Conservation (phyloP, 2,113 vertebrate genomes). For the Etia nguti region DNA sequence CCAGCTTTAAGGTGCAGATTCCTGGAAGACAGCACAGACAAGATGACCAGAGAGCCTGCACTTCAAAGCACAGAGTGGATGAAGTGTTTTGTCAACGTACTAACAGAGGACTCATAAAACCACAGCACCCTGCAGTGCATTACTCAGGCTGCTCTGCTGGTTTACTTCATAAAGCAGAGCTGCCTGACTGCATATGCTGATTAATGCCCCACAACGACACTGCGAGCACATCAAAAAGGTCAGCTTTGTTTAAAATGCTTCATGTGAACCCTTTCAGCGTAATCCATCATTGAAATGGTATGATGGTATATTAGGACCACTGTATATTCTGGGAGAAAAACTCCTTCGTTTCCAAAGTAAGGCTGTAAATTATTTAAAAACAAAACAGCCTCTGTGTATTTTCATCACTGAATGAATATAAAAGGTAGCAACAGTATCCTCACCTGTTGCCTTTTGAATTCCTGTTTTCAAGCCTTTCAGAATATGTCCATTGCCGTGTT, state of each 20-base stretch:
- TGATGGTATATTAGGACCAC: not conserved
- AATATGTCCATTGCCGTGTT: not conserved
- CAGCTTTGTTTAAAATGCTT: not conserved
- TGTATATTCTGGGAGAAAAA: not conserved
- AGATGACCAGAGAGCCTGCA: slow-evolving; percentile 11
- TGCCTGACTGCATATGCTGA: not conserved
- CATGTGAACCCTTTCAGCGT: not conserved
- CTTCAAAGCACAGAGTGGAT: slow-evolving; percentile 36
- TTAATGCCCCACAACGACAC: not conserved
- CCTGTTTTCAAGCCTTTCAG: not conserved
- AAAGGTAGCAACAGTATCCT: not conserved
- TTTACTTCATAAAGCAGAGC: not conserved
- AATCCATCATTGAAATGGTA: not conserved
- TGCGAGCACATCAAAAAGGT: not conserved
- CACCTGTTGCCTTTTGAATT: not conserved
- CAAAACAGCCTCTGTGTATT: not conserved
- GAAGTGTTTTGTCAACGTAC: slow-evolving; percentile 23
- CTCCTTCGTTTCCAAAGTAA: not conserved
- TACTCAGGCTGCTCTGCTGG: slow-evolving; percentile 2
- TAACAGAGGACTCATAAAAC: slow-evolving; percentile 29
- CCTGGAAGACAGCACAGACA: slow-evolving; percentile 23
- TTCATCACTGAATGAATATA: not conserved
- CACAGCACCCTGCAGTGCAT: slow-evolving; percentile 6
- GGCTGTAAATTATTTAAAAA: not conserved
- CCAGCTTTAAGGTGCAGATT: not conserved